Base-by-base conservation (phyloP, 2,888 invertebrate species). In the Ctenicera cuprea region DNA sequence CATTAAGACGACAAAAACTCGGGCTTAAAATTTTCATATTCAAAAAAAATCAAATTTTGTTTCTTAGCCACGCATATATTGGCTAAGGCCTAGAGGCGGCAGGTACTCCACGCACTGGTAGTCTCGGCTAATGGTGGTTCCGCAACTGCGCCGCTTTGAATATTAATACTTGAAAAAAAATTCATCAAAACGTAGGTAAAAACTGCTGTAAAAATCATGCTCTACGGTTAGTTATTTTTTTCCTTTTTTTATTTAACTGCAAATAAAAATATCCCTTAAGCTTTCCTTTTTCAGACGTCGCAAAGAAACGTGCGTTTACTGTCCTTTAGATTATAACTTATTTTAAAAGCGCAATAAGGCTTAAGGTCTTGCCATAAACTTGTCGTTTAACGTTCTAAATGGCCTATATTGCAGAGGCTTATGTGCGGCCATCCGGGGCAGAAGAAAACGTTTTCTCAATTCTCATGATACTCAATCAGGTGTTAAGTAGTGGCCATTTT, bases 281-380 rank as follows among this genome's bases (percentile, higher is more conserved):
- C 22, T 26, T 43, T 57, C 16, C 9, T 45, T 67, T 48, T 69
- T 37, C n/a, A 50, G 30, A 30, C 1, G 43, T 48, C 43, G 20
- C 59, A 11, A 45, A 68, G 20, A 26, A 62, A 26, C 48, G 22
- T 52, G 43, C 70, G 33, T 50, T 69, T 71, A 54, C 38, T 59
- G 59, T 71, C 65, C 45, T 41, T 59, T 37, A 65, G 54, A 74
- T 68, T 66, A 54, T 76, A 74, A 76, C 68, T 76, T 76, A 76
- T 76, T 76, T 76, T 76, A 70, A 76, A 76, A 68, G 61, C 67
- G 62, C 76, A 73, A 63, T 74, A 71, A 74, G 73, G 74, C 65
- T 76, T 76, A 68, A 48, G 54, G 73, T 50, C 43, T 54, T 54
- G 48, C 71, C 71, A 68, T 76, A 76, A 76, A 76, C 71, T 74